Evolutionary conservation across 2,797 vertebrate genomes (phyloP), one percentile per base, ranked within the genome.

Genomic region (Pitangus sulphuratus): DNA sequence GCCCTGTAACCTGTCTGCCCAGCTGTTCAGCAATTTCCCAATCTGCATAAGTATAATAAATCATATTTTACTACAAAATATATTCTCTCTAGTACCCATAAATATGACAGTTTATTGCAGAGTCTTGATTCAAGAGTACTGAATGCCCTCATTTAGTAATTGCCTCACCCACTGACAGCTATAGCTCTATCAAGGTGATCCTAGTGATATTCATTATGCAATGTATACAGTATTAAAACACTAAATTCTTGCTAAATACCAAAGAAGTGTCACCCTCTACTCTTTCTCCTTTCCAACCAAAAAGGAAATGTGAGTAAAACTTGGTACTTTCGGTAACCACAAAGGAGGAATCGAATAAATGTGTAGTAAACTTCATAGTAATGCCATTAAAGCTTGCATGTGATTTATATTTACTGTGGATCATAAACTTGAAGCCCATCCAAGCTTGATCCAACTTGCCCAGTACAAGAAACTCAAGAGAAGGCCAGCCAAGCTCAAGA

Each of bases 51-150:
- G 95, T 93, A 68, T 35, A 77, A 92, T 87, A 78, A 84, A 62
- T 89, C 48, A 14, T 64, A 54, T 94, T 97, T 97, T 95, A 92
- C 48, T 95, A 53, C 89, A 69, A 95, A 82, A 90, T 90, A 84
- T 90, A 95, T 96, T 90, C 31, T 84, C 50, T 93, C 76, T 92
- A 90, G 61, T 56, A 82, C 71, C 87, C n/a, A 68, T 91, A 90
- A 95, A 95, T 87, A 77, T 50, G 65, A 48, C 14, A 40, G 24
- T 44, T 94, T 91, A 95, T 92, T 93, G 78, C 74, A 91, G 76
- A 94, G 71, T 93, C 95, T 95, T 95, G 71, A 95, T 97, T 95
- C 93, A 90, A 95, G 90, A 66, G 47, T 75, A 89, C 80, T 96
- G 68, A 65, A 33, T 87, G 80, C 84, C 56, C 68, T 89, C 54